phyloP scores from a whole-genome alignment of 2,113 vertebrate genomes.

The Ptilonorhynchus violaceus region DNA sequence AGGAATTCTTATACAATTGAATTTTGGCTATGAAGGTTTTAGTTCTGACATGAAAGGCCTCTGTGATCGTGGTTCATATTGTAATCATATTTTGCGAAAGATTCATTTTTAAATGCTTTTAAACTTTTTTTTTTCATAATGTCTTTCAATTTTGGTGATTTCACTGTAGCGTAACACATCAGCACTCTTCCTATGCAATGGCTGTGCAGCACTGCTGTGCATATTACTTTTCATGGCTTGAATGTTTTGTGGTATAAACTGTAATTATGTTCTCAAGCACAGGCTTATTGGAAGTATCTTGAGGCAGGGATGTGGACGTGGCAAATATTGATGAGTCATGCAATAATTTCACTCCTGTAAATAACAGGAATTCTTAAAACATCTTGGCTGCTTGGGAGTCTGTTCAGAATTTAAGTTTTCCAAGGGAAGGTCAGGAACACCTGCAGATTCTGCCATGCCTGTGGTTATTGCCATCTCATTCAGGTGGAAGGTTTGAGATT shows the following conservation, averaged over 20 bases:
- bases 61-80: neutral
- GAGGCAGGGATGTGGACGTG: neutral
- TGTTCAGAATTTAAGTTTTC: neutral
- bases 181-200: fast-evolving
- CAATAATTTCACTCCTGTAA: neutral
- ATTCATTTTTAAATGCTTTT: neutral
- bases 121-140: neutral
- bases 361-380: neutral
- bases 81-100: neutral
- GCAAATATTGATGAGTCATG: neutral
- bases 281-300: neutral
- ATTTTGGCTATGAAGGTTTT: neutral
- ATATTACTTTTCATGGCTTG: neutral
- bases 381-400: neutral
- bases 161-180: neutral
- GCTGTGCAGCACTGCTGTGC: neutral
- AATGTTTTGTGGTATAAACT: neutral
- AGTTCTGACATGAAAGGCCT: neutral
- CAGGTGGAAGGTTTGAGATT: neutral
- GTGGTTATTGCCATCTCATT: neutral
- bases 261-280: neutral
- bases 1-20: neutral
- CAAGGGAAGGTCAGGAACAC: neutral
- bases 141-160: neutral
- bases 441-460: neutral